Evolutionary conservation across 2,113 vertebrate genomes (phyloP).

Genomic region (Amblyopsis rosae): DNA sequence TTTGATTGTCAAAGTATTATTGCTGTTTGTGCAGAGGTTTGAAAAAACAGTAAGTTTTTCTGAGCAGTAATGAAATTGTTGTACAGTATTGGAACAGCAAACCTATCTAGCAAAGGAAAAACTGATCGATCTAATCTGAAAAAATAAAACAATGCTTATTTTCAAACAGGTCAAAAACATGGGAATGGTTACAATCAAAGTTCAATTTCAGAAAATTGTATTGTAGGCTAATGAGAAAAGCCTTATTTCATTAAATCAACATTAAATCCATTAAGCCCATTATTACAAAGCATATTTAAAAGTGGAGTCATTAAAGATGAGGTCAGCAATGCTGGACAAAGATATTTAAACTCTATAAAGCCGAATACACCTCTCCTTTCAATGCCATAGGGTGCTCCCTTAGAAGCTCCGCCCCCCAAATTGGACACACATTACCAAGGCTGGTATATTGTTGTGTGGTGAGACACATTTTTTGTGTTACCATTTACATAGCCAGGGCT

Average conservation of each 20-base stretch:
- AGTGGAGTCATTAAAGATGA: neutral
- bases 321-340: too few species aligned
- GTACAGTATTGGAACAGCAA: neutral
- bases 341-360: too few species aligned
- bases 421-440: too few species aligned
- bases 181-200: neutral
- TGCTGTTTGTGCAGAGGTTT: constrained; percentile 26
- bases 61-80: neutral
- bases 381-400: too few species aligned
- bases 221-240: neutral
- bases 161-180: neutral
- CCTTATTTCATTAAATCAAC: neutral
- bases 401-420: too few species aligned
- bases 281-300: neutral
- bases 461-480: too few species aligned
- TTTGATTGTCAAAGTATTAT: constrained; percentile 58
- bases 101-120: neutral
- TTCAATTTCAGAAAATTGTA: neutral
- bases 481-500: too few species aligned
- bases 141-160: too few species aligned
- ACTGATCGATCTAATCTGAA: too few species aligned
- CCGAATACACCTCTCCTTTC: too few species aligned
- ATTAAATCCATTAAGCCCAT: neutral
- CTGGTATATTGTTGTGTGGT: too few species aligned
- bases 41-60: neutral